phyloP scores from a whole-genome alignment of 2,797 vertebrate species.

The Mycteria americana region DNA sequence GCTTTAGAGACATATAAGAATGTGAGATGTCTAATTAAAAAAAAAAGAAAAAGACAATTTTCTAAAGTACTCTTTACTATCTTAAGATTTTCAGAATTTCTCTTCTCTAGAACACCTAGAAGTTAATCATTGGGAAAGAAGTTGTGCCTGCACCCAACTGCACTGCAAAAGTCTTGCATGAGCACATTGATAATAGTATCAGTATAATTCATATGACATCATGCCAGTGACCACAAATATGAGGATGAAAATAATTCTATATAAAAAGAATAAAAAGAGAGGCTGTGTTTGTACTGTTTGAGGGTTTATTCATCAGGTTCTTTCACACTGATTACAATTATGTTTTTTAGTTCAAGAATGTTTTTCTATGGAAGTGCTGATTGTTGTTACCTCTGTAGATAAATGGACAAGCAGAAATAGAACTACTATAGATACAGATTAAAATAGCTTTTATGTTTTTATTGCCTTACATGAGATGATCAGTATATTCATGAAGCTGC shows the following conservation, averaged over 20 bases:
- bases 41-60: not conserved
- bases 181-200: not conserved
- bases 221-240: not conserved
- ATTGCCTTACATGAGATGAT: not conserved
- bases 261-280: not conserved
- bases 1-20: not conserved
- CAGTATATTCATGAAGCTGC: not conserved
- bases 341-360: not conserved
- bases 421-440: not conserved
- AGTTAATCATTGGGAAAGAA: not conserved
- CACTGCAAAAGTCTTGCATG: not conserved
- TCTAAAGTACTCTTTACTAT: not conserved
- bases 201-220: not conserved
- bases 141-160: not conserved
- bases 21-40: not conserved
- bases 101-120: not conserved
- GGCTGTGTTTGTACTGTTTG: not conserved
- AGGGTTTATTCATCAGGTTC: slow-evolving; percentile 12
- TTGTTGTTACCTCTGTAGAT: not conserved
- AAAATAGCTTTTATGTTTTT: slow-evolving; percentile 8
- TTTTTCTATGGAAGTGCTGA: slow-evolving; percentile 30
- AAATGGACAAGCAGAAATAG: slow-evolving; percentile 29
- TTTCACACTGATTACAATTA: slow-evolving; percentile 28
- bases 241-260: not conserved
- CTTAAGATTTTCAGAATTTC: not conserved